Conservation (phyloP, 1,140 invertebrate genomes). For the Neomicropteryx cornuta region DNA sequence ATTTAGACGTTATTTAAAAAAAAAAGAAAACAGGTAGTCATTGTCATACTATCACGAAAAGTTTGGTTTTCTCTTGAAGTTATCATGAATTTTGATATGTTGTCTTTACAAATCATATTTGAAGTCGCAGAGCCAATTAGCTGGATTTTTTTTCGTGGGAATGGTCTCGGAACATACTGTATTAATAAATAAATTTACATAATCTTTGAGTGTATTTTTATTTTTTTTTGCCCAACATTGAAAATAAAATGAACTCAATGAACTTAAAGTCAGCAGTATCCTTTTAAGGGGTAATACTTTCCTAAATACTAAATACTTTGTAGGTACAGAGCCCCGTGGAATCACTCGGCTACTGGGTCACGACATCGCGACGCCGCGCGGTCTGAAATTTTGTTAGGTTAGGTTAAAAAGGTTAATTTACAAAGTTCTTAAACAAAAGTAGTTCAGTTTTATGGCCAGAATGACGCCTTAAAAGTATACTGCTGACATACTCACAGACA, state of each 20-base stretch:
- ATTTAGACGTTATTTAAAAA: background rate
- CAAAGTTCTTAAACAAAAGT: too few relatives aligned
- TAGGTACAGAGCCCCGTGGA: background rate
- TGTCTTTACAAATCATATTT: too few relatives aligned
- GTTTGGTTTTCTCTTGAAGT: too few relatives aligned
- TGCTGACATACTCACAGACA: too few relatives aligned
- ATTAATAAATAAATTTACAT: background rate
- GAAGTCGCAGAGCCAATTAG: too few relatives aligned
- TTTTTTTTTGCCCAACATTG: slow-evolving; percentile 1
- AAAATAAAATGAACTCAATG: slow-evolving; percentile 3
- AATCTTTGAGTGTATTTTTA: background rate
- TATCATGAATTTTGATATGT: background rate
- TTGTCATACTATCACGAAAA: too few relatives aligned
- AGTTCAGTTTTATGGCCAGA: background rate
- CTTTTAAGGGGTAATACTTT: background rate
- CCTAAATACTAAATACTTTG: background rate
- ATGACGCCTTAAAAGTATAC: too few relatives aligned
- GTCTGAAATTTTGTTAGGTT: too few relatives aligned
- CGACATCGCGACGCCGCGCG: background rate
- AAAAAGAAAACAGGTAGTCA: too few relatives aligned
- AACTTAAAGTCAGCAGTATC: background rate
- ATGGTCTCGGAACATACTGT: too few relatives aligned
- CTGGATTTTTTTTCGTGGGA: too few relatives aligned
- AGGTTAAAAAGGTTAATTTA: background rate
- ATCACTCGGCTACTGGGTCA: too few relatives aligned